phyloP scores from a whole-genome alignment of 2,888 invertebrate genomes.

The Deroplatys truncata region DNA sequence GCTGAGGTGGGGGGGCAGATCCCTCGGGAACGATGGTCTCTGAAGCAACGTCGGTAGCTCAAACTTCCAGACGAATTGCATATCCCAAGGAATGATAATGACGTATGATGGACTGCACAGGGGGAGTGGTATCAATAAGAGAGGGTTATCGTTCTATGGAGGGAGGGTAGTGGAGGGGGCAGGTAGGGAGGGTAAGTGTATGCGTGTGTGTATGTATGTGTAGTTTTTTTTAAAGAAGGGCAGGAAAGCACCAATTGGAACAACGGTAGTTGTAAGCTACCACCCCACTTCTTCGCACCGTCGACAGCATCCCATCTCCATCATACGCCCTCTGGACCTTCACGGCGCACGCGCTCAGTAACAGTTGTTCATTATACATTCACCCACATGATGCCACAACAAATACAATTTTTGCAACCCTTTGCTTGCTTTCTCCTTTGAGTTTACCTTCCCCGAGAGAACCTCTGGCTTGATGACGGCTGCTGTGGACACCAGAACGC shows the following conservation, averaged over 20 bases:
- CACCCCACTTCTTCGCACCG: not conserved
- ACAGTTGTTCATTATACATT: not conserved
- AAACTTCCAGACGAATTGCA: not conserved
- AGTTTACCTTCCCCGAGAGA: too few species aligned
- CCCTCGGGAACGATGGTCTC: too few species aligned
- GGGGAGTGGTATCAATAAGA: slow-evolving; percentile 11
- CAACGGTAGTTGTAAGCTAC: not conserved
- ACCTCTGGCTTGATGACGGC: too few species aligned
- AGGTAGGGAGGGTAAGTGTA: not conserved
- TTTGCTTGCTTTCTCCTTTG: not conserved
- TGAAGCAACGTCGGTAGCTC: not conserved
- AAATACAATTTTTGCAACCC: not conserved
- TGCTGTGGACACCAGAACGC: too few species aligned
- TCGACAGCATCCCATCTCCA: not conserved
- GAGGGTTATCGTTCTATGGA: slow-evolving; percentile 4
- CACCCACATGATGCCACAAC: not conserved
- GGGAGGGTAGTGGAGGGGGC: not conserved
- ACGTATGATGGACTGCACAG: not conserved
- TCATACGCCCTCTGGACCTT: not conserved
- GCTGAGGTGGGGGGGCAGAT: too few species aligned
- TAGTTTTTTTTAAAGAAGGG: slow-evolving; percentile 14
- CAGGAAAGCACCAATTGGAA: slow-evolving; percentile 4
- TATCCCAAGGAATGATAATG: slow-evolving; percentile 4
- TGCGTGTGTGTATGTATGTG: not conserved
- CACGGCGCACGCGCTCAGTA: not conserved